Base-by-base conservation (phyloP, 2,797 vertebrate genomes). In the Myotis pilosus region DNA sequence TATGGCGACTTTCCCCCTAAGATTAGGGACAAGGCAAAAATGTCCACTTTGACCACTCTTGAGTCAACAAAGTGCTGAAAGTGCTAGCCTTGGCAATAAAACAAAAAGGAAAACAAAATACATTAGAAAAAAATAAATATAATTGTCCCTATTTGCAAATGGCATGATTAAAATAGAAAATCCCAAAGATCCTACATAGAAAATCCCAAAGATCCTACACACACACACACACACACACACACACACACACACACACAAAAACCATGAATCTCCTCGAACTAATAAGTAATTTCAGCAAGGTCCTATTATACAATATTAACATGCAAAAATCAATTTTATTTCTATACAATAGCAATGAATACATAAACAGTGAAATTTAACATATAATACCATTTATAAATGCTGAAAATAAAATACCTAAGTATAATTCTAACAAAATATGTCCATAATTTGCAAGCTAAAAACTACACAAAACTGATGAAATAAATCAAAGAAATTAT, bases 371-470 rank as follows among this genome's bases (percentile, higher is more conserved):
- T 38, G 15, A 89, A 38, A 76, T 76, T 84, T 60, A 89, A 89
- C 55, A 84, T 62, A 68, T 0, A 89, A 55, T 75, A 30, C 25
- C 10, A 78, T 71, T 68, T 80, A 33, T 53, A 72, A 80, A 71
- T 69, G 28, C 33, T 89, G 28, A 89, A 94, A 90, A 89, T 78
- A 41, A 88, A 89, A 89, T 71, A 84, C 22, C 20, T 78, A 78
- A 38, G 47, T 49, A 28, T 38, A 89, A 78, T 85, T 66, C 44
- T 71, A 89, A 78, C 16, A 76, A 89, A 76, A 62, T 22, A 78
- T 44, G 55, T 44, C 53, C 33, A 89, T 28, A 11, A 84, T n/a
- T 79, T 92, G 55, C 64, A 80, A 62, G 44, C 25, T 79, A 15
- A 80, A 92, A 87, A 71, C 28, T 88, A 69, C 5, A 33, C 53